Base-by-base conservation (phyloP, 2,888 invertebrate species). In the Cosmia trapezina region DNA sequence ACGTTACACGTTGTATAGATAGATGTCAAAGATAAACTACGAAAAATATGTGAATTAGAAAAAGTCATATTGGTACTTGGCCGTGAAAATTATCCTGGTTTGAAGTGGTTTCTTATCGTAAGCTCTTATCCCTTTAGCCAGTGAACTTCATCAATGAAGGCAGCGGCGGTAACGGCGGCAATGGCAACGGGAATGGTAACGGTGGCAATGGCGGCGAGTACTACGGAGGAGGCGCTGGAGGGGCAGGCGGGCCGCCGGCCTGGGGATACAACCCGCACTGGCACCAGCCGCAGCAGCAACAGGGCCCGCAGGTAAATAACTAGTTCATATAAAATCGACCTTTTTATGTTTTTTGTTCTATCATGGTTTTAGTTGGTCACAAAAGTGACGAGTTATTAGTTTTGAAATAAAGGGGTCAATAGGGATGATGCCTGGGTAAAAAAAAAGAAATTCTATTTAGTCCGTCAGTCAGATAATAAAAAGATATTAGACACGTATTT, bases 211-310 rank as follows among this genome's bases (percentile, higher is more conserved):
- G 88, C 37, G 88, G 87, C 45, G 85, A 88, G 69, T 84, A 89
- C 78, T 88, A 88, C 51, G 90, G 90, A 5, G 78, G 77, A 33
- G 83, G 86, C 0, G 78, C 88, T 2, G 74, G 70, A 0, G 78
- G 78, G 8, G 28, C 3, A 2, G 90, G 89, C n/a, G 92, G 92
- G 17, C 93, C 94, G 0, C 93, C 94, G 51, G 95, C 95, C 83
- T 96, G 97, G 96, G 94, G 96, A 1, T 96, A 97, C 93, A 96
- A 96, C 91, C 95, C 96, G 33, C 97, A 96, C 85, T 96, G 96
- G 96, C 96, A 96, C 79, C 96, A 95, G 83, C 94, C 86, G 94
- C 93, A 77, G 78, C 94, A 95, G 72, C 96, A 94, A 54, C 96
- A 94, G 47, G 95, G 94, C 67, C 95, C 94, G 59, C 96, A 94